phyloP scores from a whole-genome alignment of 1,140 invertebrate species.

The Cardiocondyla obscurior region DNA sequence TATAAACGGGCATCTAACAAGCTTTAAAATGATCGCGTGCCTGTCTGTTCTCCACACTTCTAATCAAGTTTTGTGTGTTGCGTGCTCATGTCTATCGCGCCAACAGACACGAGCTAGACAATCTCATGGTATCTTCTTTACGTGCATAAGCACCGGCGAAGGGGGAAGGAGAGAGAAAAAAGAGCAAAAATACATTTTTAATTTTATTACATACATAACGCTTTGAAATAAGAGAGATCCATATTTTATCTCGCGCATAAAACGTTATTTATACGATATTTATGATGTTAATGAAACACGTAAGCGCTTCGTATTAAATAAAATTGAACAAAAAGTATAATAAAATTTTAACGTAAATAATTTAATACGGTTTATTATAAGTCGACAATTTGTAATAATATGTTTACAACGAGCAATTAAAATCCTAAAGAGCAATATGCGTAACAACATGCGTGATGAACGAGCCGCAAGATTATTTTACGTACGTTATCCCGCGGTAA shows the following conservation, averaged over 20 bases:
- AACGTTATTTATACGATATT: not conserved
- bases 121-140: conserved; percentile 26
- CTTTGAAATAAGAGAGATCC: not conserved
- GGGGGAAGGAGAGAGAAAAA: too few relatives aligned
- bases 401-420: not conserved
- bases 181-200: conserved; percentile 18
- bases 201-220: not conserved
- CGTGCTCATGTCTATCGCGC: conserved; percentile 30
- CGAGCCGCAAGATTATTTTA: not conserved
- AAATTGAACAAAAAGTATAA: not conserved
- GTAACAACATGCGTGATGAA: not conserved
- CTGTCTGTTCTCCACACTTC: conserved; percentile 53
- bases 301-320: not conserved
- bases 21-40: conserved; percentile 59
- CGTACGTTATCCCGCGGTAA: not conserved
- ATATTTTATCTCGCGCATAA: not conserved
- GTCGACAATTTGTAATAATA: not conserved
- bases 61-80: conserved; percentile 26
- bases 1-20: conserved; percentile 42
- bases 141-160: not conserved
- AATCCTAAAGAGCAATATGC: not conserved
- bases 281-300: not conserved
- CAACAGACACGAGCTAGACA: conserved; percentile 50
- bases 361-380: not conserved
- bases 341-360: not conserved